These are phyloP conservation scores for Falco concolor DNA, from an alignment of 2,797 vertebrate species.

Conservation along the genomic window DNA sequence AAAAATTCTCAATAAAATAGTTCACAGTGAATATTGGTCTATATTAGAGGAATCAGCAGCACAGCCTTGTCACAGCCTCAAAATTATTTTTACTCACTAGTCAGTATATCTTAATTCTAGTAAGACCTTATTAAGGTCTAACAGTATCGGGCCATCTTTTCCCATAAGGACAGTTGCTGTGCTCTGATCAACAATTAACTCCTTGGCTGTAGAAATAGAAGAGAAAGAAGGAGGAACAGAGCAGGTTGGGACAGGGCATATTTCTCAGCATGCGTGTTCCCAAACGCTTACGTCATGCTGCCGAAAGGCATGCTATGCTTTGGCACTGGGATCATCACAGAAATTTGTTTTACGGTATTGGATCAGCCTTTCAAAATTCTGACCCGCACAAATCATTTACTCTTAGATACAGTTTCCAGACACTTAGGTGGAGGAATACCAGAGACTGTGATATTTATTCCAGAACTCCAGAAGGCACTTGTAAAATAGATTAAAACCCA, in stretches of 20 bases:
- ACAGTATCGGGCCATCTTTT: not conserved
- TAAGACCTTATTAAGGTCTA: not conserved
- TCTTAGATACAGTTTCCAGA: not conserved
- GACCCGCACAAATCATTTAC: not conserved
- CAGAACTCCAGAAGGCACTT: not conserved
- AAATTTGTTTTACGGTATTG: not conserved
- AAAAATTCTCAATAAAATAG: not conserved
- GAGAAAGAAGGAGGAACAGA: not conserved
- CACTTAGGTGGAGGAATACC: rapidly evolving
- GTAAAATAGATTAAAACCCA: not conserved
- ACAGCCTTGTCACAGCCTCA: not conserved
- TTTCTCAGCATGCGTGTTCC: not conserved
- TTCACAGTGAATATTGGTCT: not conserved
- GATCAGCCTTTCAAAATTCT: not conserved
- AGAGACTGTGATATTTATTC: not conserved
- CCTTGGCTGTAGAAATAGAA: not conserved
- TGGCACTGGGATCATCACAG: not conserved
- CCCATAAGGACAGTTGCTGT: not conserved
- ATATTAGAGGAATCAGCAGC: not conserved
- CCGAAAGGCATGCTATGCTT: not conserved
- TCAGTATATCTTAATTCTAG: not conserved
- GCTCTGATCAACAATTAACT: not conserved
- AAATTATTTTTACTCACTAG: not conserved
- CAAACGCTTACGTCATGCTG: not conserved
- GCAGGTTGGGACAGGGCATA: not conserved